Evolutionary conservation across 2,113 vertebrate genomes (phyloP).

Genomic region (Myrmecophaga tridactyla): DNA sequence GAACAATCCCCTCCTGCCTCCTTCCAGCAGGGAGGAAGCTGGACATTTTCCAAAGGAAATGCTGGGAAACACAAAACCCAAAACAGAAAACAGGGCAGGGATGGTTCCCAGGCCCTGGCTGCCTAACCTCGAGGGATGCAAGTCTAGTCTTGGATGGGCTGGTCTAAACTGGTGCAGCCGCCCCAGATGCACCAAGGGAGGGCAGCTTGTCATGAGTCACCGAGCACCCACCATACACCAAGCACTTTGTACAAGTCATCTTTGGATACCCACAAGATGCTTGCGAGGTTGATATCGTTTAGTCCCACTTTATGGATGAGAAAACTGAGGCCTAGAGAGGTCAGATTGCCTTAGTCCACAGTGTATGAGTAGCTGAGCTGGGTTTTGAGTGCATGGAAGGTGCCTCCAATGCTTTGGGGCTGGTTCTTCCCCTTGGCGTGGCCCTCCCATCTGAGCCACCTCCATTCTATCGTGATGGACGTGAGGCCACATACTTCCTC

Average conservation of each 20-base stretch:
- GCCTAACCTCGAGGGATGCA: not conserved
- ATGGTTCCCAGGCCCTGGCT: slow-evolving; percentile 52
- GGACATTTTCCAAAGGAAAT: slow-evolving; percentile 73
- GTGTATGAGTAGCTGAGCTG: not conserved
- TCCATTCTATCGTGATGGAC: not conserved
- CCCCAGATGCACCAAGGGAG: not conserved
- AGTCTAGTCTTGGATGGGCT: not conserved
- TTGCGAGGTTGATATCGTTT: not conserved
- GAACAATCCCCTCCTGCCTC: slow-evolving; percentile 35
- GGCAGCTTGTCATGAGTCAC: not conserved
- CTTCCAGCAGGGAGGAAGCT: slow-evolving; percentile 68
- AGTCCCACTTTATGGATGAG: not conserved
- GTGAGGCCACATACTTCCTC: not conserved
- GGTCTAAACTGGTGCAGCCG: not conserved
- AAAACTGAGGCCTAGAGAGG: not conserved
- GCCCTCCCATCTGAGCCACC: not conserved
- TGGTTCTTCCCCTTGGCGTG: not conserved
- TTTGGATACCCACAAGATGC: not conserved
- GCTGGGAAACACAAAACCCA: slow-evolving; percentile 67
- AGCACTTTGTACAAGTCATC: not conserved
- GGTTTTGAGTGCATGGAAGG: not conserved
- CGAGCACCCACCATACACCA: no score
- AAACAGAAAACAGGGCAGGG: slow-evolving; percentile 67
- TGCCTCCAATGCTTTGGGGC: not conserved
- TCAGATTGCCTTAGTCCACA: not conserved